phyloP scores from a whole-genome alignment of 2,113 vertebrate genomes.

The Ceyx cyanopectus region DNA sequence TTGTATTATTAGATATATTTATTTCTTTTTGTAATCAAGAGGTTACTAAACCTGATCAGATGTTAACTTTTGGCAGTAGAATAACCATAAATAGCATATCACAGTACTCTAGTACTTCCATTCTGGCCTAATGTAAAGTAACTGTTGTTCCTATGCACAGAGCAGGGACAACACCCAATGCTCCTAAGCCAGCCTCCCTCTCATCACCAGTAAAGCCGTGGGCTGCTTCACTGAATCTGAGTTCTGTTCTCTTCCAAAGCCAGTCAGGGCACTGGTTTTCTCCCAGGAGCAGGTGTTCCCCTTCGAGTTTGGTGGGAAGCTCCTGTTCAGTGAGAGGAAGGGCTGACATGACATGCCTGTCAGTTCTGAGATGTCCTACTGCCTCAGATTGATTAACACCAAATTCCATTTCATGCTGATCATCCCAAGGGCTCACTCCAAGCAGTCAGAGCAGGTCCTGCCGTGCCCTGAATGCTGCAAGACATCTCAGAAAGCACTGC shows the following conservation, averaged over 20 bases:
- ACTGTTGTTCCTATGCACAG: not conserved
- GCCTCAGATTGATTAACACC: not conserved
- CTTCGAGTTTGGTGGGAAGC: not conserved
- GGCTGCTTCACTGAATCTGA: not conserved
- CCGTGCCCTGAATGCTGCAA: not conserved
- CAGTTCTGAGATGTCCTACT: not conserved
- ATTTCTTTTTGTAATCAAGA: not conserved
- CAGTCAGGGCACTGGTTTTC: not conserved
- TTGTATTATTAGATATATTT: too few relatives aligned
- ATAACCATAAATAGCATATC: too few relatives aligned
- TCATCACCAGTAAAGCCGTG: not conserved
- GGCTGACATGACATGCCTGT: not conserved
- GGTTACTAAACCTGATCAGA: not conserved
- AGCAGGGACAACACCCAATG: not conserved
- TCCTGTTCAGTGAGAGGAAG: not conserved
- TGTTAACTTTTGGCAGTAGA: not conserved
- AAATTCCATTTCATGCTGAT: constrained; percentile 4
- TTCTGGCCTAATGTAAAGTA: not conserved
- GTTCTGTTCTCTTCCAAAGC: not conserved
- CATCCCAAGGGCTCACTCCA: not conserved
- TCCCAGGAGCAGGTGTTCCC: not conserved
- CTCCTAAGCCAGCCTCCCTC: not conserved
- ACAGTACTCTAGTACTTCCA: not conserved
- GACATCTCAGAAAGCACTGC: not conserved
- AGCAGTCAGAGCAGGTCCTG: not conserved